Conservation (phyloP, 2,113 vertebrate genomes). For the Dasyornis broadbenti region DNA sequence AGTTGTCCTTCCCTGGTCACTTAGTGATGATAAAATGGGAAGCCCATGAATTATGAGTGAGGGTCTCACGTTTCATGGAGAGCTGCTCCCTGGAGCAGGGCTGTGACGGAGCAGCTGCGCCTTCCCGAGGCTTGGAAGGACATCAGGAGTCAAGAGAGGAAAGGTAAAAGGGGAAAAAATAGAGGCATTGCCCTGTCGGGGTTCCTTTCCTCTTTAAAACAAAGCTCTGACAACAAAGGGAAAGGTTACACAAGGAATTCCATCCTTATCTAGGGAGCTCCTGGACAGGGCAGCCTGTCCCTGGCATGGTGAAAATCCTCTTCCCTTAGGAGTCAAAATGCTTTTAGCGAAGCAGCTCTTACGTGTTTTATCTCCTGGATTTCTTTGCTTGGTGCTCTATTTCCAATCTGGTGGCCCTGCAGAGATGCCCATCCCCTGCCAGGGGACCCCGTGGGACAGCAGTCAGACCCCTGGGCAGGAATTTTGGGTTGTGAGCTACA, state of each 20-base stretch:
- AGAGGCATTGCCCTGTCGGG: background rate
- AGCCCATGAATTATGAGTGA: background rate
- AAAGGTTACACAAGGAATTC: background rate
- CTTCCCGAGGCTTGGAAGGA: background rate
- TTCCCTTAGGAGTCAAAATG: background rate
- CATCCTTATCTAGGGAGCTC: background rate
- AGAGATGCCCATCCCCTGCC: background rate
- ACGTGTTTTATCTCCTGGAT: background rate
- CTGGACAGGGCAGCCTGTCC: background rate
- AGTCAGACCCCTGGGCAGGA: background rate
- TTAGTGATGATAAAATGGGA: background rate
- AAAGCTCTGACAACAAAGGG: background rate
- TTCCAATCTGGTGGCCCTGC: background rate
- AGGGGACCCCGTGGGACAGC: background rate
- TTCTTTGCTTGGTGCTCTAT: background rate
- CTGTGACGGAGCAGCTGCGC: fast-evolving
- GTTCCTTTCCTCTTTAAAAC: background rate
- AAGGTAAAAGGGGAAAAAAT: background rate
- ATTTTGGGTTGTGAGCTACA: background rate
- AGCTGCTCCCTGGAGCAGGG: background rate
- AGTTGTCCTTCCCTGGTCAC: background rate
- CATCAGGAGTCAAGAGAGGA: background rate
- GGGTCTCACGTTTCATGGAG: background rate
- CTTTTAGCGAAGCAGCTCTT: background rate
- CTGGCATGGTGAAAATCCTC: background rate